phyloP scores from a whole-genome alignment of 2,113 vertebrate genomes.

The Osmerus eperlanus region DNA sequence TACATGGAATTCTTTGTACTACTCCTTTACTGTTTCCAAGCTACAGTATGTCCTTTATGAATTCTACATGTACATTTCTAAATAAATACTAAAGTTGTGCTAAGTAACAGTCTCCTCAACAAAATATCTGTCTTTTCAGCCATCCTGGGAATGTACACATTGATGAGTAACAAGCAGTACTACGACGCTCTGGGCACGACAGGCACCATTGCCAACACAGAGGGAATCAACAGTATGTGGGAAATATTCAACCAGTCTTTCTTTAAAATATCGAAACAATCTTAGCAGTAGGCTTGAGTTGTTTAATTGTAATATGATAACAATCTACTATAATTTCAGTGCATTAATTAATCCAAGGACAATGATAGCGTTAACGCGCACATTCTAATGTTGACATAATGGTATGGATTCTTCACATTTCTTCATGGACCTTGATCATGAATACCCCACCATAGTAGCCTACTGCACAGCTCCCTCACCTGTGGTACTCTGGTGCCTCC shows the following conservation, averaged over 20 bases:
- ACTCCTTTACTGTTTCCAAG: too few species aligned
- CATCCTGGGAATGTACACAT: slow-evolving; percentile 96
- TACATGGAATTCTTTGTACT: too few species aligned
- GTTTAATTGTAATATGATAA: neutral
- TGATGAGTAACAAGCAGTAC: slow-evolving; percentile 99
- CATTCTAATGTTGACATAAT: neutral
- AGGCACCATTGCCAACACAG: slow-evolving; percentile 87
- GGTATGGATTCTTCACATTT: neutral
- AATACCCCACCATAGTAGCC: too few species aligned
- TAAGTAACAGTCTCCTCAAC: too few species aligned
- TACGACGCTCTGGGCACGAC: slow-evolving; percentile 88
- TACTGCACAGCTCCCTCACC: neutral
- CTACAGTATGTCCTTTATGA: too few species aligned
- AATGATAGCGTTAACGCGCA: too few species aligned
- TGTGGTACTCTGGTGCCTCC: neutral
- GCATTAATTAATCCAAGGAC: too few species aligned
- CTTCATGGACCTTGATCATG: neutral
- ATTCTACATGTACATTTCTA: too few species aligned
- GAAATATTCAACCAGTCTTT: neutral
- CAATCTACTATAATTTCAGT: neutral
- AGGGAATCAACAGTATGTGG: slow-evolving; percentile 94
- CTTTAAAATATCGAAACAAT: neutral
- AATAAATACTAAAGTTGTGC: too few species aligned
- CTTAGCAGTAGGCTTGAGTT: neutral
- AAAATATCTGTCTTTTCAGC: slow-evolving; percentile 66